Evolutionary conservation across 2,113 vertebrate genomes (phyloP), one percentile per base, ranked within the genome.

Genomic region (Chaenocephalus aceratus): DNA sequence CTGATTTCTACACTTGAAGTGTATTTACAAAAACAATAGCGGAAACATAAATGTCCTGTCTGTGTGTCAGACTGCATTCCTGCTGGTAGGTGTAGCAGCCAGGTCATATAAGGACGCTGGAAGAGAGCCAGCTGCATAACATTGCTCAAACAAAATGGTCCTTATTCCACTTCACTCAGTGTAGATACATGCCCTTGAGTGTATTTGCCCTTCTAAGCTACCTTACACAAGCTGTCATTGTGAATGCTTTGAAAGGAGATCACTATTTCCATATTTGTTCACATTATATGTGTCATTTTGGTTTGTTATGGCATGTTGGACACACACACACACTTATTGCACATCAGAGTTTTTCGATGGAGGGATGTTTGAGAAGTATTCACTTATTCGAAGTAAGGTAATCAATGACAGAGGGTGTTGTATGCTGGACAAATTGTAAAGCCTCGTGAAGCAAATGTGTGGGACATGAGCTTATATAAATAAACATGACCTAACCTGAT

Each of bases 31-130:
- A 3, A 15, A 12, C 3, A 44, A 21, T 21, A 30, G 1, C 15
- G n/a, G 2, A 15, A 6, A 64, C 21, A 23, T 0, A 56, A 10
- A 58, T n/a, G 0, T 16, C 34, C 12, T 56, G 8, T 10, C 15
- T 45, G 14, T 63, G 14, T 71, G 44, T 71, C 5, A 3, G 13
- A 30, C 21, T 65, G 23, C 54, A 2, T 11, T 48, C 34, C 48
- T 3, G 2, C 12, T 62, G 16, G 13, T 67, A 57, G 52, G 66
- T 86, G 68, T 63, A 46, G 16, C 15, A 11, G 48, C 10, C 26
- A 59, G 75, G 72, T 84, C 59, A 78, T 11, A 26, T 54, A 16
- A 72, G 68, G 58, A 58, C 13, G 4, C 13, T 63, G 82, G 86
- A 72, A 53, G 1, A 45, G 18, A 69, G 64, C 82, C 84, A 90